Evolutionary conservation across 2,888 invertebrate genomes (phyloP).

Genomic region (Dromius quadrimaculatus): DNA sequence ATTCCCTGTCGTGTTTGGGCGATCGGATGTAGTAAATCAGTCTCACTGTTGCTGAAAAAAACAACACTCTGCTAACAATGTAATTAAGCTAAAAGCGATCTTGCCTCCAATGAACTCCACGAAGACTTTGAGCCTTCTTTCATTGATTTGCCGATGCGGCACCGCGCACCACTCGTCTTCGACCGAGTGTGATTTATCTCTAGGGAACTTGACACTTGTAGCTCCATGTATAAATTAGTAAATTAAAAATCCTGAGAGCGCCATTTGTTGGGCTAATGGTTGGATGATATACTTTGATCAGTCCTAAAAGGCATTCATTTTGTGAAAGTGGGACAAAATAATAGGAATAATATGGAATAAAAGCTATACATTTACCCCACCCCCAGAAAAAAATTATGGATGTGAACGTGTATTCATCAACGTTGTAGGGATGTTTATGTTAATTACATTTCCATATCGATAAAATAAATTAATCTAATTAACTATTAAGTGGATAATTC

Average conservation of each 20-base stretch:
- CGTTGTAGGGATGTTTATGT: too few relatives aligned
- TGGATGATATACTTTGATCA: constrained; percentile 16
- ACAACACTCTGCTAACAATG: constrained; percentile 30
- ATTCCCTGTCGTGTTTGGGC: background rate
- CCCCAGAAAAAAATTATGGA: too few relatives aligned
- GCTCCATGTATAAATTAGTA: constrained; percentile 29
- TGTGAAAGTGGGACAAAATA: too few relatives aligned
- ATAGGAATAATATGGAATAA: too few relatives aligned
- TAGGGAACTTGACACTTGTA: constrained; percentile 28
- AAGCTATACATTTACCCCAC: too few relatives aligned
- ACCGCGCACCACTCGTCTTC: too few relatives aligned
- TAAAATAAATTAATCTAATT: too few relatives aligned
- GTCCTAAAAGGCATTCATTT: constrained; percentile 20
- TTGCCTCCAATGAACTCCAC: background rate
- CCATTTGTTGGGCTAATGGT: constrained; percentile 10
- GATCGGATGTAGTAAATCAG: constrained; percentile 15
- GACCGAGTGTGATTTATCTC: constrained; percentile 30
- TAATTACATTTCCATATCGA: too few relatives aligned
- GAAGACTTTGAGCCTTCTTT: background rate
- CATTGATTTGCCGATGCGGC: background rate
- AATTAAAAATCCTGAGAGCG: constrained; percentile 20
- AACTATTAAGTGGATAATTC: background rate
- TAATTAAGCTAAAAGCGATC: constrained; percentile 30
- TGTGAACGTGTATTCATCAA: too few relatives aligned
- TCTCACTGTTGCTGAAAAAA: constrained; percentile 8